Percentiles rank a stretch among this genome's conserved stretches.
Conservation (phyloP, 2,888 invertebrate species). For the Limnephilus lunatus region DNA sequence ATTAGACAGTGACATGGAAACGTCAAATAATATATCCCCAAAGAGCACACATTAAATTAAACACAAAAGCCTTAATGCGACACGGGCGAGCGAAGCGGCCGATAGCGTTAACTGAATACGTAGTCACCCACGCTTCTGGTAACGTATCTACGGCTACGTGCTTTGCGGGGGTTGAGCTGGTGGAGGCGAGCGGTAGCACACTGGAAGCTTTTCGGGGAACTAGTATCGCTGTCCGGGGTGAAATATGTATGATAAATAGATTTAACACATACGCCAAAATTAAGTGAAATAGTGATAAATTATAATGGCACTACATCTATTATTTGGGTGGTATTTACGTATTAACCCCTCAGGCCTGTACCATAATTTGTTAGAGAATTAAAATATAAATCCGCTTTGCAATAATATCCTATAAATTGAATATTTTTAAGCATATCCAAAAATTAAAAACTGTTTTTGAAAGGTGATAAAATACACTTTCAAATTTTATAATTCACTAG, state of each 20-base stretch:
- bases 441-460: too few relatives aligned
- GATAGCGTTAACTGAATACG: neutral
- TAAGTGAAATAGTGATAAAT: neutral
- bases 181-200: neutral
- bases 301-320: neutral
- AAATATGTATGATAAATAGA: neutral
- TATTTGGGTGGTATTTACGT: neutral
- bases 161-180: neutral
- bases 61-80: neutral
- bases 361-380: too few relatives aligned
- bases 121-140: too few relatives aligned
- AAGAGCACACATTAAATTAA: constrained; percentile 16
- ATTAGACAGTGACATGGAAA: constrained; percentile 49
- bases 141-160: neutral
- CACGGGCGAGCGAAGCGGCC: neutral
- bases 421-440: too few relatives aligned
- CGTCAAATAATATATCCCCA: constrained; percentile 36
- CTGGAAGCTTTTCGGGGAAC: neutral
- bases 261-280: neutral
- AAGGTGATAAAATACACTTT: too few relatives aligned
- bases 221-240: neutral
- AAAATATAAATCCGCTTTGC: too few relatives aligned
- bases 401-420: too few relatives aligned
- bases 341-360: too few relatives aligned
- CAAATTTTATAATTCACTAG: too few relatives aligned